phyloP scores from a whole-genome alignment of 2,797 vertebrate species.

The Masticophis lateralis region DNA sequence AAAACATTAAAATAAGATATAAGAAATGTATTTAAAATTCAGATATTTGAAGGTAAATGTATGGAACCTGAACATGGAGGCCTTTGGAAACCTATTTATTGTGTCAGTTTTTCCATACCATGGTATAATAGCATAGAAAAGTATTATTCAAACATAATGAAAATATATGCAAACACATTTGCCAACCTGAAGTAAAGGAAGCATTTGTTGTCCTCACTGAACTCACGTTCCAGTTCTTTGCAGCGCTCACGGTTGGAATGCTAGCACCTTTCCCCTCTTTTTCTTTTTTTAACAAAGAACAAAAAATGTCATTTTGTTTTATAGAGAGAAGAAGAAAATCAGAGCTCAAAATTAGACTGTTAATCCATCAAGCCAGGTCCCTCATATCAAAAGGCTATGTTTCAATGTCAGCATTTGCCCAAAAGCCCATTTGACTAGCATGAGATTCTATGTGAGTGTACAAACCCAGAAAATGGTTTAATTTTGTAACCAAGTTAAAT shows the following conservation, averaged over 20 bases:
- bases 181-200: slow-evolving; percentile 71
- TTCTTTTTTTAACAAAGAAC: neutral
- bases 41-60: neutral
- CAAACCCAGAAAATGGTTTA: neutral
- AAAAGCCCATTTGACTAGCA: neutral
- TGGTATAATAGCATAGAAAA: neutral
- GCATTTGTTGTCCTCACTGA: slow-evolving; percentile 70
- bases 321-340: neutral
- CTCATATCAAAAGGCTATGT: neutral
- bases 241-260: slow-evolving; percentile 57
- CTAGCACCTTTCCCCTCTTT: neutral
- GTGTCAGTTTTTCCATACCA: neutral
- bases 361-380: neutral
- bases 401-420: neutral
- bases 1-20: neutral
- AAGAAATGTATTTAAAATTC: neutral
- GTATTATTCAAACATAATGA: neutral
- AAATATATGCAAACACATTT: too few relatives aligned
- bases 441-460: neutral
- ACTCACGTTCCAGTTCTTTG: slow-evolving; percentile 71
- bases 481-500: neutral
- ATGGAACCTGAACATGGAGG: neutral
- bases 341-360: neutral
- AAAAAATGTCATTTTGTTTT: neutral
- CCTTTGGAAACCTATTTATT: neutral